Evolutionary conservation across 2,113 vertebrate species (phyloP), one percentile per base, ranked within the genome.

Genomic region (Periophthalmus modestus): DNA sequence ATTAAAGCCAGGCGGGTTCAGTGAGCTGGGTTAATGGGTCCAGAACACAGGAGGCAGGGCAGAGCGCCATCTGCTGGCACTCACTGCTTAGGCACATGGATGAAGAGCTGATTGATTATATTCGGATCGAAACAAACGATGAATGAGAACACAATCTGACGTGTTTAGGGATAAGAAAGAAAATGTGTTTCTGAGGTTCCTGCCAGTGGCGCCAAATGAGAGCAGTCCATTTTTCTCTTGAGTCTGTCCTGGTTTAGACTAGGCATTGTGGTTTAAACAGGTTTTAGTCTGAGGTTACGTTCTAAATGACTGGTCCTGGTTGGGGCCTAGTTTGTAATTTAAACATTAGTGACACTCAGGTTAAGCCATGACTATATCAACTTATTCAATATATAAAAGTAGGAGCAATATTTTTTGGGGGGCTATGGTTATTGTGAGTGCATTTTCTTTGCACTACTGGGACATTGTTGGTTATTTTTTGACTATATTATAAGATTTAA

Each of bases 11-110:
- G 62, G 19, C 62, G 62, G 34, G 62, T 43, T 65, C 62, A 43
- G 16, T 65, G 62, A 65, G 62, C 34, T 10, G 62, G 62, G 62
- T 65, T 65, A 65, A 65, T 65, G 62, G 18, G 36, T 63, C 62
- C 62, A 65, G 62, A 39, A 13, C 62, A 39, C 16, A 43, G 59
- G 24, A 23, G 39, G 62, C 62, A 65, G 62, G 62, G 62, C 62
- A 65, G 34, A 43, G 62, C 62, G 62, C 62, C 62, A 65, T 19
- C 62, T 65, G 33, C 33, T 65, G 62, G 34, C 62, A 63, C 33
- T 36, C 28, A 18, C 28, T 34, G 59, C 33, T 7, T 6, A 62
- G 28, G 6, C 28, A n/a, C 33, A 21, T 5, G 18, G 19, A 39
- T 12, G 62, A 43, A 39, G 10, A 65, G 34, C 6, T 65, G 62